Evolutionary conservation across 2,113 vertebrate species (phyloP), one percentile per base, ranked within the genome.

Genomic region (Agelaius phoeniceus): DNA sequence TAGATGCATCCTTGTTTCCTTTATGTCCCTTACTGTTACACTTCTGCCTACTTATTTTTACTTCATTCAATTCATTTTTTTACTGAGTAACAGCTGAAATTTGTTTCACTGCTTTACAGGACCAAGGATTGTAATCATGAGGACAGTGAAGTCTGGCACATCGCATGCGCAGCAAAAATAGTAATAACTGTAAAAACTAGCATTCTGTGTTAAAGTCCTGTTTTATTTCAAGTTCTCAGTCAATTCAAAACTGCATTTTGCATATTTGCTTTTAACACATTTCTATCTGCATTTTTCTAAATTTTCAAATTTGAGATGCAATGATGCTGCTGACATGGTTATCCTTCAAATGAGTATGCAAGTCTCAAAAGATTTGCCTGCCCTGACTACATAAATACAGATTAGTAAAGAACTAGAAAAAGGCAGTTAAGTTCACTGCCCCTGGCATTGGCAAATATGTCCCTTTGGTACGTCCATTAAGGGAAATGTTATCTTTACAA

Each of bases 361-460:
- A 19, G 28, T 90, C 89, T 94, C 68, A 69, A 49, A 84, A 95
- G 91, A 93, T 69, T 80, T 92, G 71, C 72, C 89, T 96, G 75
- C 39, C 8, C 49, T 51, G 89, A 84, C 49, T 65, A 48, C 79
- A 87, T 74, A 87, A 44, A 89, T 62, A 90, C 23, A 77, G 59
- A 92, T 90, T 90, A 94, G 78, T 69, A 86, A 91, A 96, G 67
- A 94, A 61, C 20, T 89, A 94, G 78, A 27, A 89, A 66, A 91
- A 90, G 22, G 37, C 68, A 94, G 90, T 63, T 83, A 81, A 95
- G 87, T 87, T 92, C 87, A 66, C 49, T 63, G 61, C 79, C 93
- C 79, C 49, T 30, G n/a, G 69, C 62, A 31, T 69, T 87, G 73
- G 76, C 68, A 95, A 87, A 77, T 72, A 59, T 6, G 19, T 78